Percentiles rank a stretch among this genome's conserved stretches.
Conservation (phyloP, 1,140 invertebrate genomes). For the Pogonognathellus flavescens region DNA sequence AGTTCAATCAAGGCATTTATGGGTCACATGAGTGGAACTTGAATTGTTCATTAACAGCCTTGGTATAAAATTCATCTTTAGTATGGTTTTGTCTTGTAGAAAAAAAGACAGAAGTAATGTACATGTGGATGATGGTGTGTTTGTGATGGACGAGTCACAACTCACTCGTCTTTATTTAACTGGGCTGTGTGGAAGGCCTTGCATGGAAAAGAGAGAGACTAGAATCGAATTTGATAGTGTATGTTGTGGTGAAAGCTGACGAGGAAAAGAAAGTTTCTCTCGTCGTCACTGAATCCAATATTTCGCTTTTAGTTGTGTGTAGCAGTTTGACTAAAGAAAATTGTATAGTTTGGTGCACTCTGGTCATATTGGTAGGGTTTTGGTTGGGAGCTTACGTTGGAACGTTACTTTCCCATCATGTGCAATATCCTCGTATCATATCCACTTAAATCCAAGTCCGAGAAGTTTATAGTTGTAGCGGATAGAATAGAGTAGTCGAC, state of each 20-base stretch:
- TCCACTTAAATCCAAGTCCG: slow-evolving; percentile 41
- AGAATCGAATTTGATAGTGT: slow-evolving; percentile 1
- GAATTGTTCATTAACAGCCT: too few relatives aligned
- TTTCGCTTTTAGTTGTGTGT: not conserved
- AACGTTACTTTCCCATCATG: slow-evolving; percentile 40
- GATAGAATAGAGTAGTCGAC: slow-evolving; percentile 22
- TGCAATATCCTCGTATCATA: slow-evolving; percentile 39
- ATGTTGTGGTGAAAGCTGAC: slow-evolving; percentile 15
- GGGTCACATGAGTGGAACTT: too few relatives aligned
- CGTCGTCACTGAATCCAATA: slow-evolving; percentile 20
- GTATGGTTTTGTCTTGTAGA: too few relatives aligned
- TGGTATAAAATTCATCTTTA: not conserved
- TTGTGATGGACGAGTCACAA: not conserved
- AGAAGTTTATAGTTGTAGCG: slow-evolving; percentile 28
- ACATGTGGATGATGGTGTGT: not conserved
- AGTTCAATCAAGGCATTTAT: not conserved
- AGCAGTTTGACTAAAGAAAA: slow-evolving; percentile 35
- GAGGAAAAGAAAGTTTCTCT: slow-evolving; percentile 20
- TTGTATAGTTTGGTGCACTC: not conserved
- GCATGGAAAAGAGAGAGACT: not conserved
- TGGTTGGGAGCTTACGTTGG: not conserved
- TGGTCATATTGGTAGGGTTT: slow-evolving; percentile 26
- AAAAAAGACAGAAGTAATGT: too few relatives aligned
- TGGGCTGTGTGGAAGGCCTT: not conserved
- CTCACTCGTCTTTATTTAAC: too few relatives aligned